Evolutionary conservation across 1,140 invertebrate species (phyloP).

Genomic region (Pseudomyrmex dendroicus): DNA sequence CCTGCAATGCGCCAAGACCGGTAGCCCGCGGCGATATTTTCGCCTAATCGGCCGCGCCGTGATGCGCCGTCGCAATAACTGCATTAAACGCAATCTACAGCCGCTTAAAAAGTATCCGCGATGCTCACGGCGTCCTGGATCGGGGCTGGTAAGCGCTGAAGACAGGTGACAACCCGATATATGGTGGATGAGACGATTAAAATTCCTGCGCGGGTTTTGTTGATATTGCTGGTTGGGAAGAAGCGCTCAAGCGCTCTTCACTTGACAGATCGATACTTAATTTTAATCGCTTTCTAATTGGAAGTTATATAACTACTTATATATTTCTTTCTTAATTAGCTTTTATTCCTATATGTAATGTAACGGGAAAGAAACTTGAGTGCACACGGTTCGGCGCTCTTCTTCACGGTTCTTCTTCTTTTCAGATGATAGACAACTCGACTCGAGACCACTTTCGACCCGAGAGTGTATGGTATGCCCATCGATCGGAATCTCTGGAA

Average conservation of each 20-base stretch:
- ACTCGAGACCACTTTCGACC: slow-evolving; percentile 42
- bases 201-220: not conserved
- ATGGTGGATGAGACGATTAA: slow-evolving; percentile 13
- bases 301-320: too few species aligned
- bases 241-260: not conserved
- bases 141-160: not conserved
- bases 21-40: slow-evolving; percentile 82
- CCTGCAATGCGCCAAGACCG: slow-evolving; percentile 80
- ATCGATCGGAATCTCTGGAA: slow-evolving; percentile 49
- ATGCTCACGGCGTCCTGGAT: not conserved
- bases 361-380: too few species aligned
- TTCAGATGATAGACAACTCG: slow-evolving; percentile 47
- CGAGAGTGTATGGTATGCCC: slow-evolving; percentile 30
- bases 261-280: not conserved
- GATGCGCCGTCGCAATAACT: slow-evolving; percentile 54
- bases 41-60: slow-evolving; percentile 78
- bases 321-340: slow-evolving; percentile 74
- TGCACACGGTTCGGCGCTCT: not conserved
- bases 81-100: slow-evolving; percentile 29
- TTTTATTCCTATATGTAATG: slow-evolving; percentile 44
- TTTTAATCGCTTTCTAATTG: not conserved
- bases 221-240: not conserved
- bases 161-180: not conserved
- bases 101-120: slow-evolving; percentile 23
- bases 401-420: slow-evolving; percentile 21